phyloP scores from a whole-genome alignment of 1,140 invertebrate species.

The Drosophila pectinifera region DNA sequence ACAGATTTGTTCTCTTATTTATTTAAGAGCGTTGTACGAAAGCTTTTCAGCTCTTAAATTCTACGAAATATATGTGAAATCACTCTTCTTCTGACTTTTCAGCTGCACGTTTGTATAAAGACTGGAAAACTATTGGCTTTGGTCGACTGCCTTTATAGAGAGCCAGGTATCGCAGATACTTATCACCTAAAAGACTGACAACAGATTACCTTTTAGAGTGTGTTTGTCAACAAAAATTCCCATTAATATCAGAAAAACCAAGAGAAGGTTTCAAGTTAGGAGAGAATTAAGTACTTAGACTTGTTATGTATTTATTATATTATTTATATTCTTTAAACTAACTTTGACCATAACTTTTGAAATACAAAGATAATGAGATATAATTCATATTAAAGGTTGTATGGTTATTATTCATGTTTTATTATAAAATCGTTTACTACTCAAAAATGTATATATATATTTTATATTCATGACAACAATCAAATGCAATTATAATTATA shows the following conservation, averaged over 20 bases:
- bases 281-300: no score
- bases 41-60: constrained; percentile 8
- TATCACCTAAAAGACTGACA: constrained; percentile 16
- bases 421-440: no score
- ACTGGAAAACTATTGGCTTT: constrained; percentile 9
- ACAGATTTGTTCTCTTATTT: neutral
- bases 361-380: no score
- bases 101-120: neutral
- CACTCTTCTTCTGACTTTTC: neutral
- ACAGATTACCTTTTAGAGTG: neutral
- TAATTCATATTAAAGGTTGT: no score
- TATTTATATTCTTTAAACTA: no score
- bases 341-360: no score
- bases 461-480: no score
- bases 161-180: constrained; percentile 3
- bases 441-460: no score
- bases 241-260: neutral
- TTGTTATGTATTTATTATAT: no score
- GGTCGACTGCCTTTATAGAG: constrained; percentile 9
- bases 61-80: neutral
- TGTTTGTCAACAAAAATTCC: neutral
- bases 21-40: constrained; percentile 1
- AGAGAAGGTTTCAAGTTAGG: neutral
- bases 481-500: no score
- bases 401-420: no score